A percentile compares a stretch with the other conserved stretches of the same genome.
These are phyloP conservation scores for Rallus limicola DNA, from an alignment of 2,113 vertebrate species.

Conservation along the genomic window DNA sequence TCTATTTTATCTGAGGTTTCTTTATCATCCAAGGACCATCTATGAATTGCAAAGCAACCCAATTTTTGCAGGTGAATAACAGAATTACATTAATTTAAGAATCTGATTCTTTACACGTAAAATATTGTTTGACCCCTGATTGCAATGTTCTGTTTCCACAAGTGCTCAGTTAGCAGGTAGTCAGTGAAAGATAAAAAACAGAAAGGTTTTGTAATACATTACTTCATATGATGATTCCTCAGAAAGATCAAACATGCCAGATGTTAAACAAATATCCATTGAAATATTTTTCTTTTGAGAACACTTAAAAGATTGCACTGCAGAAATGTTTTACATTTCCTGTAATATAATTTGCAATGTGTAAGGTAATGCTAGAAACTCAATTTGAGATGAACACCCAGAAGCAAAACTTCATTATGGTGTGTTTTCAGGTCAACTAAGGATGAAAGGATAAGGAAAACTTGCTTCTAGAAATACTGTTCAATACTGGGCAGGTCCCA, in stretches of 20 bases:
- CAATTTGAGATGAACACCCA: slow-evolving; percentile 9
- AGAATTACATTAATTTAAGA: background rate
- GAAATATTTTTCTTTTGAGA: slow-evolving; percentile 11
- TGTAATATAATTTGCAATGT: slow-evolving; percentile 3
- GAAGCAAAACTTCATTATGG: slow-evolving; percentile 15
- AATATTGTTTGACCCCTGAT: background rate
- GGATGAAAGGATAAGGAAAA: slow-evolving; percentile 29
- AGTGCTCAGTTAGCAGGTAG: background rate
- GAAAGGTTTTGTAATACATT: background rate
- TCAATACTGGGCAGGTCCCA: background rate
- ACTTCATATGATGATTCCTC: background rate
- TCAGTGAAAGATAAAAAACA: background rate
- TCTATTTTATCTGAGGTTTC: background rate
- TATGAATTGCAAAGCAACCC: background rate
- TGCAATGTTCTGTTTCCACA: background rate
- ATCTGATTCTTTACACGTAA: background rate
- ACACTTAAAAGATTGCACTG: background rate
- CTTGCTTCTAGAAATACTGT: background rate
- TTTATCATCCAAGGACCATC: background rate
- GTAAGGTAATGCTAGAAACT: background rate
- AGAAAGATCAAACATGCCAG: background rate
- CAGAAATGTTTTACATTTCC: slow-evolving; percentile 27
- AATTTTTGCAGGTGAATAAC: background rate
- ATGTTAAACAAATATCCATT: slow-evolving; percentile 4
- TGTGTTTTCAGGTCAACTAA: background rate